Evolutionary conservation across 2,888 invertebrate species (phyloP), one percentile per base, ranked within the genome.

Genomic region (Eupithecia exiguata): DNA sequence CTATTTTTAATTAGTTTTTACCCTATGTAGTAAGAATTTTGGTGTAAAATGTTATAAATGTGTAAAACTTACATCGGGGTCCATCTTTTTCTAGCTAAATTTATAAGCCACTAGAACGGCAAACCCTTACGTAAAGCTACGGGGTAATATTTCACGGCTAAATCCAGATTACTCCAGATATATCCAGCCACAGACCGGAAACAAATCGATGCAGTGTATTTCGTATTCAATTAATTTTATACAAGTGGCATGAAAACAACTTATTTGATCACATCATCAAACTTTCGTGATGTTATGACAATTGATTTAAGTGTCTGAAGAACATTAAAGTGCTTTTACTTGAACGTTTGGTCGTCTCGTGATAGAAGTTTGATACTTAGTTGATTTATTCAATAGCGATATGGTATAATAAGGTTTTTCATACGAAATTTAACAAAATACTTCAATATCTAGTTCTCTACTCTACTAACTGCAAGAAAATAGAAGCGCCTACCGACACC

Each of bases 401-500:
- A 35, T 35, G 30, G n/a, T n/a, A n/a, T n/a, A 62, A 62, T 62
- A 62, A 62, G 18, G 35, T 62, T 62, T 35, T 58, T 21, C 12
- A 25, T 25, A 5, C 4, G 12, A 5, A 53, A 12, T 53, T 12
- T 4, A 25, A 25, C 25, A 25, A 58, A 58, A 58, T 58, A 53
- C 53, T 21, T n/a, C n/a, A 49, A 49, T 9, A 49, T 53, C 21
- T 21, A 21, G n/a, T n/a, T 53, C 53, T 21, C 49, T 49, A n/a
- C n/a, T n/a, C n/a, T n/a, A n/a, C n/a, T 53, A 21, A 21, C 12
- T 21, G 9, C 21, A 10, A 53, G 46, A 46, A 46, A 46, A n/a
- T 69, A 68, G 46, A 63, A 66, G 35, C 61, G 70, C 72, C 68
- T 70, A 68, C 70, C 72, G 43, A 68, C 72, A 75, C 53, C 65